Conservation (phyloP, 2,797 vertebrate genomes). For the Danio kyathit region DNA sequence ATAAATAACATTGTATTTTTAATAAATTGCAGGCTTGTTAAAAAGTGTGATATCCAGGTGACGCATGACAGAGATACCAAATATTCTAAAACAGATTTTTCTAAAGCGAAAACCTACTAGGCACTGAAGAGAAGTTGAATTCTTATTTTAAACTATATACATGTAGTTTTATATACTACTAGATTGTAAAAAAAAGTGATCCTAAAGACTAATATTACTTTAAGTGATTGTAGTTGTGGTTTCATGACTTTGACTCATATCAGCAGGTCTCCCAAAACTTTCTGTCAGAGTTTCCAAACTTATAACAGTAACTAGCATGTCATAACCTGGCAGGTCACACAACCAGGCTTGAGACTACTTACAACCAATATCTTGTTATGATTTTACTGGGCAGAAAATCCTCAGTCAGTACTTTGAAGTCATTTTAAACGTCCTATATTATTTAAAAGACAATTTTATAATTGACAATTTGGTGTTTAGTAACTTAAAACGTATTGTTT, state of each 20-base stretch:
- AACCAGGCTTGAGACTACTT: not conserved
- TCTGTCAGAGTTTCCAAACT: slow-evolving; percentile 34
- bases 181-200: too few species aligned
- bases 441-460: not conserved
- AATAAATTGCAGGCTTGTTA: too few species aligned
- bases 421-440: not conserved
- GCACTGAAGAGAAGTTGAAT: too few species aligned
- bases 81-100: too few species aligned
- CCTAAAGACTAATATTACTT: not conserved
- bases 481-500: not conserved
- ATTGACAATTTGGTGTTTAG: not conserved
- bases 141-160: too few species aligned
- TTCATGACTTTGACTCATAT: slow-evolving; percentile 21
- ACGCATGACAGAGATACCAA: too few species aligned
- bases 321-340: slow-evolving; percentile 26
- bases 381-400: not conserved
- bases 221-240: not conserved
- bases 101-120: too few species aligned
- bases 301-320: slow-evolving; percentile 13
- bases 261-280: slow-evolving; percentile 11
- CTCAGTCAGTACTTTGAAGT: not conserved
- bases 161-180: too few species aligned
- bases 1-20: too few species aligned
- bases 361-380: not conserved
- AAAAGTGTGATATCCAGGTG: too few species aligned